Evolutionary conservation across 2,888 invertebrate genomes (phyloP).

Genomic region (Platerodrilus igneus): DNA sequence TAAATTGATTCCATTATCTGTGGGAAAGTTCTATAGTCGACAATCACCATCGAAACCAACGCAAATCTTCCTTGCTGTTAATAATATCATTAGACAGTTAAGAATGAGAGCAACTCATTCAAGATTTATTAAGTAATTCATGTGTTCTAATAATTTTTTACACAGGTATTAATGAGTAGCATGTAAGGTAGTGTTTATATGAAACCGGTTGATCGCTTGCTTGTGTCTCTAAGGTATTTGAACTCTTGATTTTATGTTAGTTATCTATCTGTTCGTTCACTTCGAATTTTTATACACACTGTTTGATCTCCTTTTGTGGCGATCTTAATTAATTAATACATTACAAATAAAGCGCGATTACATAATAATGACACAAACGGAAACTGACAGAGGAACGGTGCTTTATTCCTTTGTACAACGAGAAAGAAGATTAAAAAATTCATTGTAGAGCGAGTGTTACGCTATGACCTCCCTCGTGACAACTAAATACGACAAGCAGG

Average conservation of each 20-base stretch:
- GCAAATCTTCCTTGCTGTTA: too few species aligned
- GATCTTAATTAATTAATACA: not conserved
- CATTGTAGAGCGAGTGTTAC: slow-evolving; percentile 44
- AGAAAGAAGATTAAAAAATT: slow-evolving; percentile 39
- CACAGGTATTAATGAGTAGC: slow-evolving; percentile 32
- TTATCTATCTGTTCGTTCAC: slow-evolving; percentile 25
- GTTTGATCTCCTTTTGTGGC: slow-evolving; percentile 14
- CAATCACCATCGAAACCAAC: too few species aligned
- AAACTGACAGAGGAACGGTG: not conserved
- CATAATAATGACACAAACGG: not conserved
- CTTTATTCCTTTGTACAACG: slow-evolving; percentile 7
- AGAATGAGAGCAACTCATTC: too few species aligned
- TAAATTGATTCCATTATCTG: too few species aligned
- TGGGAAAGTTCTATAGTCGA: too few species aligned
- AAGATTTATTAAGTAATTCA: too few species aligned
- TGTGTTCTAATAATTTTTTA: too few species aligned
- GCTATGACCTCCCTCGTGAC: slow-evolving; percentile 36
- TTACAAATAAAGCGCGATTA: not conserved
- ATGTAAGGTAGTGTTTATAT: slow-evolving; percentile 30
- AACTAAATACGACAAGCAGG: slow-evolving; percentile 32
- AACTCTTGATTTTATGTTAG: too few species aligned
- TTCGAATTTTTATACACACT: slow-evolving; percentile 24
- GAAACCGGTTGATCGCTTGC: slow-evolving; percentile 31
- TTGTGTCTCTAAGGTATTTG: slow-evolving; percentile 27
- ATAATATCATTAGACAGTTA: too few species aligned